Percentiles rank a stretch among this genome's conserved stretches.
phyloP scores from a whole-genome alignment of 2,888 invertebrate genomes.

The Coronaproctus castanopsis region DNA sequence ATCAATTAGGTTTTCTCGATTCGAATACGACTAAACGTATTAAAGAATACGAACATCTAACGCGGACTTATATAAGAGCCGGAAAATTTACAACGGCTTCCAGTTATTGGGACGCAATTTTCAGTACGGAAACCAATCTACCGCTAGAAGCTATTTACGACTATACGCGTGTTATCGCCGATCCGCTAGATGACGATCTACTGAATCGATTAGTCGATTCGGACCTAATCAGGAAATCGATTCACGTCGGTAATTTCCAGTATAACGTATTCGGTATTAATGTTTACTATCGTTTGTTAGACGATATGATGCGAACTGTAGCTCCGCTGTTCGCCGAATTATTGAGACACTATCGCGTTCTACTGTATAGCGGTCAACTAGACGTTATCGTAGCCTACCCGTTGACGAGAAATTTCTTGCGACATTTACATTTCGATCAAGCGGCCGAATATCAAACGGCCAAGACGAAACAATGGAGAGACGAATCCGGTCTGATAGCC shows the following conservation, averaged over 20 bases:
- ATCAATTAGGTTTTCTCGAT: conserved; percentile 52
- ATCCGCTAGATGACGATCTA: conserved; percentile 24
- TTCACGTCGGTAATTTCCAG: conserved; percentile 64
- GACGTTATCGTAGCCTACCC: conserved; percentile 85
- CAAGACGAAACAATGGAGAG: conserved; percentile 40
- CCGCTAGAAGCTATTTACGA: conserved; percentile 56
- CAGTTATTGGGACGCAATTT: conserved; percentile 51
- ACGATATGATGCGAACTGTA: conserved; percentile 61
- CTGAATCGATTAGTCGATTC: conserved; percentile 20
- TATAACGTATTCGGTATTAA: conserved; percentile 35
- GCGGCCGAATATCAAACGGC: conserved; percentile 43
- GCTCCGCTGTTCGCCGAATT: conserved; percentile 48
- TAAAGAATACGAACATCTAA: conserved; percentile 35
- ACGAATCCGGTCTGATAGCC: conserved; percentile 38
- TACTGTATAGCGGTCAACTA: conserved; percentile 73
- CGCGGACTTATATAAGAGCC: too few species aligned
- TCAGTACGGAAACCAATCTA: conserved; percentile 47
- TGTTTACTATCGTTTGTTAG: conserved; percentile 47
- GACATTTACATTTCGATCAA: conserved; percentile 36
- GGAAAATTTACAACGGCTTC: too few species aligned
- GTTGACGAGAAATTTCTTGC: conserved; percentile 33
- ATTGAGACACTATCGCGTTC: conserved; percentile 39
- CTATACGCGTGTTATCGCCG: conserved; percentile 46
- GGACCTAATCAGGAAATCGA: conserved; percentile 28
- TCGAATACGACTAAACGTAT: conserved; percentile 38